Conservation (phyloP, 1,140 invertebrate genomes). For the Parapsyche elsis region DNA sequence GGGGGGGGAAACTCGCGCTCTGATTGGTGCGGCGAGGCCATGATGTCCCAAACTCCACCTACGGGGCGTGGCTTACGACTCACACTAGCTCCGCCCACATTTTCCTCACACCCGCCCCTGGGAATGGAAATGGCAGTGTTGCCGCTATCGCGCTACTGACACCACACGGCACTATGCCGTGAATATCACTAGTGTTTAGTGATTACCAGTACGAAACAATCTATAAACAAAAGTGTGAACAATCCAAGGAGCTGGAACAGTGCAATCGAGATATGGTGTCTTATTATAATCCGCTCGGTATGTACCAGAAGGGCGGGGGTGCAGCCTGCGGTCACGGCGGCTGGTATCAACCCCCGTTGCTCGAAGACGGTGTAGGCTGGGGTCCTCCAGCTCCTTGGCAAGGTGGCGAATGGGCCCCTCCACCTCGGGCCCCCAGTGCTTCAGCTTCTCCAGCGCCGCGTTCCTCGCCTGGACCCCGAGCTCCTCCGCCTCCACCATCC, state of each 20-base stretch:
- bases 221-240: too few species aligned
- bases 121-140: neutral
- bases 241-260: too few species aligned
- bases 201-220: too few species aligned
- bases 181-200: too few species aligned
- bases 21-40: conserved; percentile 45
- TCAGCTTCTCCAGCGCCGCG: conserved; percentile 60
- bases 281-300: conserved; percentile 69
- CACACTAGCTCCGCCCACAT: conserved; percentile 15
- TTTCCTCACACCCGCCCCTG: neutral
- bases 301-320: conserved; percentile 69
- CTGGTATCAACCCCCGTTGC: conserved; percentile 60
- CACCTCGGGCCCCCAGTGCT: conserved; percentile 58
- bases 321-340: conserved; percentile 62
- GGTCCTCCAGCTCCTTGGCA: conserved; percentile 60
- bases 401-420: conserved; percentile 55
- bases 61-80: neutral
- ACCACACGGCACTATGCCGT: neutral
- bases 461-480: conserved; percentile 68
- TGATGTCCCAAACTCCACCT: conserved; percentile 27
- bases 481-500: conserved; percentile 62
- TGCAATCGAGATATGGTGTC: conserved; percentile 65
- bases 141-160: neutral
- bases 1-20: neutral
- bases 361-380: conserved; percentile 58